Base-by-base conservation (phyloP, 2,113 vertebrate species). In the Ariopsis seemanni region DNA sequence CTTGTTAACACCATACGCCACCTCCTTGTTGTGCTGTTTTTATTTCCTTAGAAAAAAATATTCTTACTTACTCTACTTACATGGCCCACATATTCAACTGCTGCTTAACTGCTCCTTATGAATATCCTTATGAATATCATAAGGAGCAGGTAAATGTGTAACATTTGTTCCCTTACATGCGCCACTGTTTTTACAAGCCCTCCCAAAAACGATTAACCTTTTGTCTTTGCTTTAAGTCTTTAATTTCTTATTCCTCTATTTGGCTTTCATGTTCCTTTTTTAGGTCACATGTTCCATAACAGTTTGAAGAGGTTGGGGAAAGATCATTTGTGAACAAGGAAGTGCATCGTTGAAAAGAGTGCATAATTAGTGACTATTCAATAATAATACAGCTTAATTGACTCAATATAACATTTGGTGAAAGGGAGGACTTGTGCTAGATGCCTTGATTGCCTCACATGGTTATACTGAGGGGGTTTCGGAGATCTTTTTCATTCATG, bases 181-280 rank as follows among this genome's bases (percentile, higher is more conserved):
- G 34, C 17, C 7, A 18, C 50, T 17, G 14, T 79, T 80, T 79
- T 58, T 18, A 10, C 17, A 57, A 22, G 34, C 7, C n/a, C 77
- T 34, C 15, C 27, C 58, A 52, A 79, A 85, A 88, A 20, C 27
- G 50, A 62, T 42, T 14, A 17, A 42, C 53, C 30, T 82, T 74
- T 57, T 82, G 57, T 75, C 55, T 86, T 86, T 78, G 58, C 86
- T 83, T 86, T 85, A 78, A 88, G 89, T n/a, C 20, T 75, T 88
- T 72, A 30, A 82, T 85, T 82, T 80, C 89, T 90, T 88, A 90
- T 88, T 84, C 83, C 82, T 79, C 60, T 80, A 89, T 93, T 90
- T 65, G 57, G 79, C 92, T 94, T 94, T 93, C 91, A 93, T 91
- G 90, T 91, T 86, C 52, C 57, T 92, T 93, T 92, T 94, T 93